Conservation (phyloP, 2,113 vertebrate genomes). For the Corydoras maculifer region DNA sequence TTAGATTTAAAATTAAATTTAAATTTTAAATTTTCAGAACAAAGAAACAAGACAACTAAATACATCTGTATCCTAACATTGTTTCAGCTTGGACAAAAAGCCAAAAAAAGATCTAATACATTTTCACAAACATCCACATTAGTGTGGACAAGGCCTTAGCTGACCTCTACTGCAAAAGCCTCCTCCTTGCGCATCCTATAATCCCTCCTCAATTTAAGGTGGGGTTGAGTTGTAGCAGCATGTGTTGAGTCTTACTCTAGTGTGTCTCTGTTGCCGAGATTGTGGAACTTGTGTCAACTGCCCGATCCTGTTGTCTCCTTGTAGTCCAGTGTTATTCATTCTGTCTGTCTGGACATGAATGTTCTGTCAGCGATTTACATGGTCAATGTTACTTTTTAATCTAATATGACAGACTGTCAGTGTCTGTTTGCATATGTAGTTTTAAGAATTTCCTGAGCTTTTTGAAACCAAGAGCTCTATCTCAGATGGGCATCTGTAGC, state of each 20-base stretch:
- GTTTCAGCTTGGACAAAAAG: neutral
- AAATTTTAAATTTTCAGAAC: too few relatives aligned
- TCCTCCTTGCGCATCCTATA: conserved; percentile 26
- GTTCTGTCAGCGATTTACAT: conserved; percentile 53
- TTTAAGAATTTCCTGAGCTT: conserved; percentile 32
- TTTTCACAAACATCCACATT: too few relatives aligned
- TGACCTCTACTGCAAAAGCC: conserved; percentile 35
- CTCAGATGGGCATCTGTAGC: conserved; percentile 28
- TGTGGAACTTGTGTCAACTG: conserved; percentile 64
- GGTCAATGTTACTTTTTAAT: conserved; percentile 34
- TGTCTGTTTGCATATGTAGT: conserved; percentile 48
- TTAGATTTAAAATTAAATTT: too few relatives aligned
- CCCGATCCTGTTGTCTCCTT: conserved; percentile 53
- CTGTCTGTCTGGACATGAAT: conserved; percentile 62
- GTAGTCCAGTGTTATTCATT: conserved; percentile 49
- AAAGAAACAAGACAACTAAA: too few relatives aligned
- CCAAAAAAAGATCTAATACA: neutral
- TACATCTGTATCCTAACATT: too few relatives aligned
- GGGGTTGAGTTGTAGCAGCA: conserved; percentile 49
- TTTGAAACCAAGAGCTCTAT: conserved; percentile 34
- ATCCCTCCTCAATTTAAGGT: conserved; percentile 33
- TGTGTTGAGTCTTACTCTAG: conserved; percentile 46
- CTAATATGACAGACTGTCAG: conserved; percentile 44
- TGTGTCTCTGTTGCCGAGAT: conserved; percentile 59
- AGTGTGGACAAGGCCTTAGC: neutral